A percentile compares a stretch with the other conserved stretches of the same genome.
phyloP scores from a whole-genome alignment of 2,888 invertebrate genomes.

The Dasypolia templi region DNA sequence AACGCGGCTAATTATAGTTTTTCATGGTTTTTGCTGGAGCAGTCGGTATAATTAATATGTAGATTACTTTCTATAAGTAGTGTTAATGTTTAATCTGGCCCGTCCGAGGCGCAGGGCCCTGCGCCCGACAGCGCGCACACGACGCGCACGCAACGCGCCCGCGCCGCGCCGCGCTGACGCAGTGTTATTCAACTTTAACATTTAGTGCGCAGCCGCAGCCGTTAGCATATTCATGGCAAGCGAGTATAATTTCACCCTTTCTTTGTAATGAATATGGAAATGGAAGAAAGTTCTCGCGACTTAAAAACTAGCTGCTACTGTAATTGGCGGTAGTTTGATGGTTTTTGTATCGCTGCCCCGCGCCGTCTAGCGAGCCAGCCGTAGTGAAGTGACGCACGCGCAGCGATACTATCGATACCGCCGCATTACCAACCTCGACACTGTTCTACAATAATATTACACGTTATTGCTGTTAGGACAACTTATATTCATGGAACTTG shows the following conservation, averaged over 20 bases:
- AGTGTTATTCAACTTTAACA: constrained; percentile 89
- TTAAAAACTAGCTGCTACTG: constrained; percentile 85
- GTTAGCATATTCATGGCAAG: constrained; percentile 85
- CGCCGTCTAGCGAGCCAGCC: constrained; percentile 33
- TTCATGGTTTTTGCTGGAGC: constrained; percentile 50
- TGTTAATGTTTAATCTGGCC: constrained; percentile 64
- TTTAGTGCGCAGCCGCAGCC: constrained; percentile 81
- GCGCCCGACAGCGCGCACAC: constrained; percentile 60
- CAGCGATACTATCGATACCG: constrained; percentile 34
- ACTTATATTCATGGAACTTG: constrained; percentile 29
- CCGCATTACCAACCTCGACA: constrained; percentile 13
- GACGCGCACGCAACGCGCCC: constrained; percentile 39
- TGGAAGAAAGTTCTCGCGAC: constrained; percentile 89
- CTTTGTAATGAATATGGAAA: constrained; percentile 88
- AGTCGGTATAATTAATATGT: constrained; percentile 66
- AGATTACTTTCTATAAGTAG: constrained; percentile 66
- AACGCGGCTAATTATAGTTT: constrained; percentile 62
- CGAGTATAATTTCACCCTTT: constrained; percentile 88
- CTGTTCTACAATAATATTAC: constrained; percentile 32
- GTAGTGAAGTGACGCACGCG: constrained; percentile 47
- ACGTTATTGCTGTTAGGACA: constrained; percentile 45
- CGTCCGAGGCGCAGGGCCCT: constrained; percentile 58
- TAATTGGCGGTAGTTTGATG: constrained; percentile 81
- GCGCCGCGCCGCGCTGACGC: constrained; percentile 58
- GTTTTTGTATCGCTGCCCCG: constrained; percentile 74